These are phyloP conservation scores for Macaria notata DNA, from an alignment of 2,888 invertebrate genomes.

Conservation along the genomic window DNA sequence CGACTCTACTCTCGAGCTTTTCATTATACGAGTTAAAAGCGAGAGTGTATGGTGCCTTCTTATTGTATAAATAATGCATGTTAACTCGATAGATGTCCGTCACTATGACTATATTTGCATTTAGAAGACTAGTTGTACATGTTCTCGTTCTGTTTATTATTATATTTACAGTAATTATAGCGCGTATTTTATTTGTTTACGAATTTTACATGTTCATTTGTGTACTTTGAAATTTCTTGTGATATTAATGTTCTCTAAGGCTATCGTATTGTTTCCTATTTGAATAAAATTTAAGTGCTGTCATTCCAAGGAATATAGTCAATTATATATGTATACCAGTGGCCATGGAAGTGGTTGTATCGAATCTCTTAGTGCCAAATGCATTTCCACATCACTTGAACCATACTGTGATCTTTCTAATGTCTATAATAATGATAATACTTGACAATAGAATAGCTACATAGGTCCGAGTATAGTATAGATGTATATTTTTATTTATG, in stretches of 20 bases:
- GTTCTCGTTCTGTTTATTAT: conserved; percentile 75
- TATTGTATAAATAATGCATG: conserved; percentile 67
- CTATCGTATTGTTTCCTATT: conserved; percentile 58
- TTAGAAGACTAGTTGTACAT: conserved; percentile 78
- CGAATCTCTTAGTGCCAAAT: conserved; percentile 78
- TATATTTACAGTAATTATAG: conserved; percentile 68
- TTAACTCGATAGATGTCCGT: conserved; percentile 63
- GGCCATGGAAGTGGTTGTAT: conserved; percentile 38
- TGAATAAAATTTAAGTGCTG: conserved; percentile 50
- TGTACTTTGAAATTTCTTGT: conserved; percentile 77
- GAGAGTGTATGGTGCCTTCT: conserved; percentile 68
- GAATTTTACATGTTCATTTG: conserved; percentile 68
- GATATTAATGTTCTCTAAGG: conserved; percentile 76
- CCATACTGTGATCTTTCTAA: conserved; percentile 65
- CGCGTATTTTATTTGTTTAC: conserved; percentile 68
- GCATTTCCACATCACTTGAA: conserved; percentile 58
- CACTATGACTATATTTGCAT: conserved; percentile 74
- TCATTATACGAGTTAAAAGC: conserved; percentile 38
- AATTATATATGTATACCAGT: conserved; percentile 18
- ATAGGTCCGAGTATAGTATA: conserved; percentile 58
- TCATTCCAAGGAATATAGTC: conserved; percentile 58
- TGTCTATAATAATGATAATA: conserved; percentile 53
- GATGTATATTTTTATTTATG: conserved; percentile 72
- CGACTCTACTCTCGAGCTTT: conserved; percentile 35
- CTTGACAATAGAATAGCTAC: conserved; percentile 65